Conservation (phyloP, 1,140 invertebrate genomes). For the Melitaea cinxia region DNA sequence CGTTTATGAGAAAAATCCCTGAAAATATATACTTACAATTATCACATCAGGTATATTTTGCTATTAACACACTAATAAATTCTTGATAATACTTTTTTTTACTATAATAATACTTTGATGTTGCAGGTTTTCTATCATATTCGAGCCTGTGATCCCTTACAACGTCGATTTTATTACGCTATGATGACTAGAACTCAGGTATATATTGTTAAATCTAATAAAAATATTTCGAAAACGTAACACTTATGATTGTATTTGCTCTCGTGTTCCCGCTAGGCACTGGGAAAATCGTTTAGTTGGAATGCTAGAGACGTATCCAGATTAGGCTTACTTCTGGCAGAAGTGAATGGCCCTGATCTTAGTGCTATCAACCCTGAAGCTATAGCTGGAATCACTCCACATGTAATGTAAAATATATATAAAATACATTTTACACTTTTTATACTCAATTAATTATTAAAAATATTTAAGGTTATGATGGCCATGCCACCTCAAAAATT, state of each 20-base stretch:
- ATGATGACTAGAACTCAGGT: slow-evolving; percentile 73
- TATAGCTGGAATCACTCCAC: slow-evolving; percentile 62
- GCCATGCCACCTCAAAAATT: slow-evolving; percentile 54
- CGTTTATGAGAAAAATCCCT: slow-evolving; percentile 55
- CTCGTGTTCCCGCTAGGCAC: slow-evolving; percentile 45
- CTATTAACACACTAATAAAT: not conserved
- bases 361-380: slow-evolving; percentile 62
- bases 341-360: slow-evolving; percentile 56
- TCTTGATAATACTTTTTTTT: no score
- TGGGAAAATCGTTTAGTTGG: slow-evolving; percentile 71
- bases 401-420: slow-evolving; percentile 40
- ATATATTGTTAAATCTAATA: not conserved
- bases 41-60: slow-evolving; percentile 56
- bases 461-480: slow-evolving; percentile 56
- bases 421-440: not conserved
- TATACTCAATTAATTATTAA: not conserved
- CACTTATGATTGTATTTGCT: slow-evolving; percentile 6
- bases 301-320: slow-evolving; percentile 62
- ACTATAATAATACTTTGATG: not conserved
- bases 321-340: slow-evolving; percentile 60
- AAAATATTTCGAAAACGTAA: no score
- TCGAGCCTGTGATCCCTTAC: slow-evolving; percentile 64
- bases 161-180: slow-evolving; percentile 60
- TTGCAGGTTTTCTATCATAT: slow-evolving; percentile 71
- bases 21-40: slow-evolving; percentile 58